These are phyloP conservation scores for Dendrocopos noguchii DNA, from an alignment of 2,113 vertebrate genomes.

Conservation along the genomic window DNA sequence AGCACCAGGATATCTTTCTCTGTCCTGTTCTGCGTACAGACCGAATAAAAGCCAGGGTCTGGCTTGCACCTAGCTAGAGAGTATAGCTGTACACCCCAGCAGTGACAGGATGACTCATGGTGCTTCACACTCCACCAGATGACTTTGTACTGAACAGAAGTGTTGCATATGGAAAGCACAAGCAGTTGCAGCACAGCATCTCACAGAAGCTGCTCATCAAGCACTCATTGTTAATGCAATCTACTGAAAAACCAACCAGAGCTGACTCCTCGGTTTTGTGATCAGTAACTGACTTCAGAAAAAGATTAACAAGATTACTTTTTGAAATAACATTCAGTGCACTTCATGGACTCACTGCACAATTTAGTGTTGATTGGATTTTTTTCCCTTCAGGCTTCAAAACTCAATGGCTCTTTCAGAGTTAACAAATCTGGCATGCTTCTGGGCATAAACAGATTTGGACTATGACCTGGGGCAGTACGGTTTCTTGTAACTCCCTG, in stretches of 20 bases:
- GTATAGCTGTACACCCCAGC: background rate
- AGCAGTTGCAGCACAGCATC: background rate
- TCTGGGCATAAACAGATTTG: background rate
- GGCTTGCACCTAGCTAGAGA: background rate
- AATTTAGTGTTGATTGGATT: background rate
- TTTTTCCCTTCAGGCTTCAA: background rate
- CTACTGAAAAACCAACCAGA: background rate
- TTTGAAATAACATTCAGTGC: background rate
- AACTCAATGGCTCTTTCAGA: background rate
- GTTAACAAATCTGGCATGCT: background rate
- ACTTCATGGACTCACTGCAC: background rate
- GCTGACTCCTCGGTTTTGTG: background rate
- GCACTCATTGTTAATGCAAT: background rate
- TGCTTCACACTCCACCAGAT: background rate
- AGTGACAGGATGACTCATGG: background rate
- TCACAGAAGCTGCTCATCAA: rapidly evolving
- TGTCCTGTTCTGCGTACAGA: background rate
- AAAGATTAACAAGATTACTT: background rate
- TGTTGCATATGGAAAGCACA: background rate
- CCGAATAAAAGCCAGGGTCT: background rate
- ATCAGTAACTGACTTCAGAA: background rate
- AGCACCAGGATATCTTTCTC: background rate
- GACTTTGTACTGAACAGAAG: background rate
- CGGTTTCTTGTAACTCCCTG: background rate
- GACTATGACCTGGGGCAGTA: background rate